Percentiles rank a stretch among this genome's conserved stretches.
Evolutionary conservation across 2,888 invertebrate genomes (phyloP).

Genomic region (Harmothoe impar): DNA sequence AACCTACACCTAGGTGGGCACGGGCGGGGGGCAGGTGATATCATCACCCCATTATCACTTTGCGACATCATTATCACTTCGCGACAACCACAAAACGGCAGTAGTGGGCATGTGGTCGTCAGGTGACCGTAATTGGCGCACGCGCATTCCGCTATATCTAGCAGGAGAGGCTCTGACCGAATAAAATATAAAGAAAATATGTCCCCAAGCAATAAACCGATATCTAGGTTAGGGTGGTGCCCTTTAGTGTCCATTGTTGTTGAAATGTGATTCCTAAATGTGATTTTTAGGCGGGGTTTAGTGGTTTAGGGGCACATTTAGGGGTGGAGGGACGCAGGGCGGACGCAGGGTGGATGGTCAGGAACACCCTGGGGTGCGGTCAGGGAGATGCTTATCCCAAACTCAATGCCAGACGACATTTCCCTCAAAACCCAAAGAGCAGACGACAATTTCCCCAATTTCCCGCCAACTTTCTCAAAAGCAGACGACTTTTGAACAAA

Average conservation of each 20-base stretch:
- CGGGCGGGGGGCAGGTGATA: not conserved
- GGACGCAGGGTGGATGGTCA: not conserved
- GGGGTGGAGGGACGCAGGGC: not conserved
- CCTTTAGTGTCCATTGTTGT: not conserved
- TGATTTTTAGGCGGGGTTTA: not conserved
- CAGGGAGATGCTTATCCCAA: conserved; percentile 26
- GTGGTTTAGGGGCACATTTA: not conserved
- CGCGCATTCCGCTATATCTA: not conserved
- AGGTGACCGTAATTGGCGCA: conserved; percentile 18
- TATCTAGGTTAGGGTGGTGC: not conserved
- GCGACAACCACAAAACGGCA: conserved; percentile 25
- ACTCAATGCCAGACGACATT: conserved; percentile 44
- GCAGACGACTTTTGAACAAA: not conserved
- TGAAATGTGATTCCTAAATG: not conserved
- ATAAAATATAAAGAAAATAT: conserved; percentile 9
- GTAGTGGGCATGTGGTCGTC: not conserved
- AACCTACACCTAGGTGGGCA: not conserved
- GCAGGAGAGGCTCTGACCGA: not conserved
- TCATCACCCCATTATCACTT: conserved; percentile 40
- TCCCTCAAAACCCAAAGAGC: not conserved
- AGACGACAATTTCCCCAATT: not conserved
- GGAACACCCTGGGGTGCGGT: not conserved
- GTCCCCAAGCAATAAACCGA: conserved; percentile 39
- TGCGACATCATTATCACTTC: conserved; percentile 35
- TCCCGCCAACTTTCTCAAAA: not conserved